These are phyloP conservation scores for Mesoclemmys tuberculata DNA, from an alignment of 2,113 vertebrate genomes.

Conservation along the genomic window DNA sequence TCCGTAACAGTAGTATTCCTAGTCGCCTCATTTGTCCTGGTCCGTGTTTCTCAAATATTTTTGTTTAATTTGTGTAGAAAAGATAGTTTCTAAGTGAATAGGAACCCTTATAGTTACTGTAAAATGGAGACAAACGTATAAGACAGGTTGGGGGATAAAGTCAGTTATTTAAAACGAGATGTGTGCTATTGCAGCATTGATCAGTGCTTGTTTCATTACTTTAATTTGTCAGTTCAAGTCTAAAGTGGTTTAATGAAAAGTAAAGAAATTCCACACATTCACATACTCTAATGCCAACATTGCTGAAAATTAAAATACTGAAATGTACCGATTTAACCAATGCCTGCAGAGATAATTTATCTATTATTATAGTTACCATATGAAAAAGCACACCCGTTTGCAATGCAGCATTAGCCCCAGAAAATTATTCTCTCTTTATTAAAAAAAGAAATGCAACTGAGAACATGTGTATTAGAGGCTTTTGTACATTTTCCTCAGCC, in stretches of 20 bases:
- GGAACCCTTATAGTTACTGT: conserved; percentile 17
- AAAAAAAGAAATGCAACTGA: background rate
- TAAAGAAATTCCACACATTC: background rate
- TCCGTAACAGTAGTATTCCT: conserved; percentile 6
- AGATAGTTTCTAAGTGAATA: background rate
- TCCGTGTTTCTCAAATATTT: background rate
- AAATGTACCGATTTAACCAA: conserved; percentile 9
- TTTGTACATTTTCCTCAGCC: background rate
- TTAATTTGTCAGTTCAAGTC: conserved; percentile 23
- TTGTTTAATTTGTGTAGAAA: conserved; percentile 12
- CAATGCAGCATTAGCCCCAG: background rate
- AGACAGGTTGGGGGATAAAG: background rate
- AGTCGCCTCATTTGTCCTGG: background rate
- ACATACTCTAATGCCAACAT: background rate
- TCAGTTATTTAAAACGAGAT: background rate
- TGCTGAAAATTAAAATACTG: background rate
- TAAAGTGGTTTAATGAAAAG: background rate
- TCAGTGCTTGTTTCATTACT: background rate
- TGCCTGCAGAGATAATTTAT: conserved; percentile 2
- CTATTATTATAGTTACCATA: background rate
- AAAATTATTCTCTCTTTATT: background rate
- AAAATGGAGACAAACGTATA: conserved; percentile 25
- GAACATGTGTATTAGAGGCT: background rate
- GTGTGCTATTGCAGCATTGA: background rate
- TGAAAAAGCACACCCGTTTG: background rate